Conservation (phyloP, 2,888 invertebrate species). For the Plagiodera versicolora region DNA sequence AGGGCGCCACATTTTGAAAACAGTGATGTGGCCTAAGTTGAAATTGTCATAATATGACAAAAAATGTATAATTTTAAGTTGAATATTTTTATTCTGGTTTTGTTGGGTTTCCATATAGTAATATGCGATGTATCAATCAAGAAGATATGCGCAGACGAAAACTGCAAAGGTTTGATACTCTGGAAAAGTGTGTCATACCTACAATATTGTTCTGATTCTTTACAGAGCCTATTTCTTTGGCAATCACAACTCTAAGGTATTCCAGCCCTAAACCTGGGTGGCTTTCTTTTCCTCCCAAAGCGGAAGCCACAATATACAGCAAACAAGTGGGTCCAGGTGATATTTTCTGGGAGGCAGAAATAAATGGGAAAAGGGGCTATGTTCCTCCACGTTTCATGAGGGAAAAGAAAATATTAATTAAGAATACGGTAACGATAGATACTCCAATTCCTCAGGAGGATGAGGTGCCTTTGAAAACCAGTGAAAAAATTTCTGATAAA, state of each 20-base stretch:
- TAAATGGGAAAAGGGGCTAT: constrained; percentile 70
- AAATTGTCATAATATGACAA: constrained; percentile 50
- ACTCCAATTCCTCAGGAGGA: constrained; percentile 46
- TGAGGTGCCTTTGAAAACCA: constrained; percentile 35
- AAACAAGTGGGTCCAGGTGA: constrained; percentile 67
- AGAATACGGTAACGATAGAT: constrained; percentile 53
- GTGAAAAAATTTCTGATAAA: not conserved
- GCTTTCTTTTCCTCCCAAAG: constrained; percentile 64
- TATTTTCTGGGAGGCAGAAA: constrained; percentile 70
- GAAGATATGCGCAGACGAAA: constrained; percentile 69
- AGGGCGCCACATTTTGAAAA: constrained; percentile 16
- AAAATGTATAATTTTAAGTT: constrained; percentile 51
- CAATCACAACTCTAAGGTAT: constrained; percentile 63
- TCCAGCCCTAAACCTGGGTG: constrained; percentile 59
- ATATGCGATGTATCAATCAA: constrained; percentile 64
- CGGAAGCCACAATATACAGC: constrained; percentile 65
- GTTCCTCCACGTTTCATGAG: constrained; percentile 61
- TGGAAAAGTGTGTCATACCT: not conserved
- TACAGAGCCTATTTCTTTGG: constrained; percentile 62
- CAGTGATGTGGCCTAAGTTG: constrained; percentile 48
- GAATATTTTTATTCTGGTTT: constrained; percentile 50
- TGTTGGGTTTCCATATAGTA: constrained; percentile 43
- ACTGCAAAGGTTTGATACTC: constrained; percentile 66
- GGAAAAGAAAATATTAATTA: constrained; percentile 60
- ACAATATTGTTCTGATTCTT: constrained; percentile 16